Conservation (phyloP, 1,140 invertebrate genomes). For the Sipha flava region DNA sequence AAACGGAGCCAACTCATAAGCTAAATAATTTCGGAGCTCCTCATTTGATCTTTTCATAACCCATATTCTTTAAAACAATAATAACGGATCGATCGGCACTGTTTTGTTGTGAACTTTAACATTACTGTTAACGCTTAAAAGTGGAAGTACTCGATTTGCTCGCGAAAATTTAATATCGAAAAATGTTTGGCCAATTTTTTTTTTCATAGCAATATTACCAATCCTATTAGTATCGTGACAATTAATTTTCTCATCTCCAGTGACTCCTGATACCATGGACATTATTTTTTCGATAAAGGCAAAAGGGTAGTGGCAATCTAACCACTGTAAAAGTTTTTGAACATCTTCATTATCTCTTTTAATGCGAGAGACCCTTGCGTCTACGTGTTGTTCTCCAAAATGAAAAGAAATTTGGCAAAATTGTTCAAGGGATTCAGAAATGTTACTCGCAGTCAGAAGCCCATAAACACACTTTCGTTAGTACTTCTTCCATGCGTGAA, state of each 20-base stretch:
- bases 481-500: conserved; percentile 42
- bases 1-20: conserved; percentile 44
- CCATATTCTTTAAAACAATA: conserved; percentile 44
- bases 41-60: conserved; percentile 41
- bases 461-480: conserved; percentile 40
- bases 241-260: conserved; percentile 43
- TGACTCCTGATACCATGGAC: conserved; percentile 43
- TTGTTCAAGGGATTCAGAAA: too few species aligned
- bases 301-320: conserved; percentile 42
- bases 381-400: conserved; percentile 44
- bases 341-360: conserved; percentile 43
- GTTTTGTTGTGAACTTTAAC: conserved; percentile 40
- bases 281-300: conserved; percentile 37
- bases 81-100: conserved; percentile 42
- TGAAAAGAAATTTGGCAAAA: too few species aligned
- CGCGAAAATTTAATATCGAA: conserved; percentile 16
- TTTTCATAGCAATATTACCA: conserved; percentile 38
- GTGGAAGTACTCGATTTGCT: conserved; percentile 37
- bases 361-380: conserved; percentile 42
- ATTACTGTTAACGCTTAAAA: neutral
- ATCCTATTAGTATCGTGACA: conserved; percentile 43
- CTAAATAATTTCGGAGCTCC: conserved; percentile 41
- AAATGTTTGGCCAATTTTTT: conserved; percentile 36
- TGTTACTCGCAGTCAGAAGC: too few species aligned
- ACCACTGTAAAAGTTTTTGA: conserved; percentile 41